These are phyloP conservation scores for Heliconius hortense DNA, from an alignment of 2,888 invertebrate species.

Conservation along the genomic window DNA sequence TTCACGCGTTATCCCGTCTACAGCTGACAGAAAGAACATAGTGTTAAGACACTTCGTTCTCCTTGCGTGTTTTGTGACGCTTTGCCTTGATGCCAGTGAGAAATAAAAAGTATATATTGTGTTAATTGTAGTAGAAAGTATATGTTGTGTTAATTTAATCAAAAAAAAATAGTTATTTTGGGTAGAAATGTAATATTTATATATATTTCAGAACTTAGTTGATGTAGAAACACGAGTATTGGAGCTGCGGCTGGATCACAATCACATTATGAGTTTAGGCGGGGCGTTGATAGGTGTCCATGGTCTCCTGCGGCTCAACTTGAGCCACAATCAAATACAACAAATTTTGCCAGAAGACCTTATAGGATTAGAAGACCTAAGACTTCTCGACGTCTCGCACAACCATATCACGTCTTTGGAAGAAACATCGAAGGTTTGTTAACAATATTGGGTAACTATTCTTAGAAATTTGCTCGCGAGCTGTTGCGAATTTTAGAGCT, in stretches of 20 bases:
- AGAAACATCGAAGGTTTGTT: slow-evolving; percentile 89
- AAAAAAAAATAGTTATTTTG: neutral
- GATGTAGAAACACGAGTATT: slow-evolving; percentile 88
- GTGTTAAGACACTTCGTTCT: no score
- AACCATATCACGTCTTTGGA: slow-evolving; percentile 89
- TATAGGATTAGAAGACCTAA: slow-evolving; percentile 88
- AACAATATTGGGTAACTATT: slow-evolving; percentile 28
- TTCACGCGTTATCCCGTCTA: no score
- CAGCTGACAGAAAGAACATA: no score
- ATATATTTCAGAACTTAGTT: slow-evolving; percentile 84
- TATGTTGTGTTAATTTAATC: neutral
- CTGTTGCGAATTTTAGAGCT: slow-evolving; percentile 42
- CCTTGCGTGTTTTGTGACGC: no score
- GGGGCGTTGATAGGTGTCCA: slow-evolving; percentile 89
- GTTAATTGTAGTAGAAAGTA: neutral
- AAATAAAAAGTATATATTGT: neutral
- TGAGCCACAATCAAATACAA: slow-evolving; percentile 88
- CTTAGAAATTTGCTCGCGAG: slow-evolving; percentile 46
- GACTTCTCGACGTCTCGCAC: slow-evolving; percentile 88
- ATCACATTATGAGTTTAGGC: slow-evolving; percentile 86
- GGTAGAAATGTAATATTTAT: neutral
- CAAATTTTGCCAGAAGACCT: slow-evolving; percentile 89
- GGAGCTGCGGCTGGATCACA: slow-evolving; percentile 88
- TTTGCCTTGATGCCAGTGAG: no score
- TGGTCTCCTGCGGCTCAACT: slow-evolving; percentile 86